Conservation (phyloP, 2,888 invertebrate species). For the Anarsia innoxiella region DNA sequence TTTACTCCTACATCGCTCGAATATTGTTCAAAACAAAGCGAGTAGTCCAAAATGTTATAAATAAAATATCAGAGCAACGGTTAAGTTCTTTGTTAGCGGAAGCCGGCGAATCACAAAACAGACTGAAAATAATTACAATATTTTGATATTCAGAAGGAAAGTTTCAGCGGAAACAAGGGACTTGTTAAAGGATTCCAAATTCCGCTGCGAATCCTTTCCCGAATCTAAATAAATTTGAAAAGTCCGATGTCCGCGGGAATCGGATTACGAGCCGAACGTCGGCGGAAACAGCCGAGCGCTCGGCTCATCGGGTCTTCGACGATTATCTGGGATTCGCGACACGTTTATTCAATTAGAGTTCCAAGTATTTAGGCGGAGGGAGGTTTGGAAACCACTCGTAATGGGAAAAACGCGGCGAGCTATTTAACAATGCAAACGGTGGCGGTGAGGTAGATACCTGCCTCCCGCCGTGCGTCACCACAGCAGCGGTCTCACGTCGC, state of each 20-base stretch:
- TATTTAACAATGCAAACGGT: constrained; percentile 27
- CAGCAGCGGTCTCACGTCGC: constrained; percentile 1
- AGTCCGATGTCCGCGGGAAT: constrained; percentile 23
- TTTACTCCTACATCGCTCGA: too few species aligned
- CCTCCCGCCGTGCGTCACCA: constrained; percentile 3
- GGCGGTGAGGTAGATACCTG: too few species aligned
- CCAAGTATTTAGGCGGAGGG: constrained; percentile 40
- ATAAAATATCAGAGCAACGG: too few species aligned
- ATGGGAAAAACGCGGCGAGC: constrained; percentile 28
- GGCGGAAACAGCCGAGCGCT: too few species aligned
- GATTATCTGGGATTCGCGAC: constrained; percentile 47
- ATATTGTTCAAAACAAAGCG: too few species aligned
- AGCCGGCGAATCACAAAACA: too few species aligned
- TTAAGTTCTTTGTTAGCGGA: too few species aligned
- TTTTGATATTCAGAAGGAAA: constrained; percentile 28
- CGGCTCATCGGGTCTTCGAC: constrained; percentile 34
- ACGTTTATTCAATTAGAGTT: constrained; percentile 61
- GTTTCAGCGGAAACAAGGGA: constrained; percentile 28
- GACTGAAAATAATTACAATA: neutral
- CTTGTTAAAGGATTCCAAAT: constrained; percentile 26
- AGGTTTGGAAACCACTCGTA: constrained; percentile 3
- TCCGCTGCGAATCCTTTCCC: constrained; percentile 31
- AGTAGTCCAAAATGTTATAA: too few species aligned
- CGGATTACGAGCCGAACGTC: constrained; percentile 27
- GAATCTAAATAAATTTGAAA: constrained; percentile 44